Evolutionary conservation across 1,140 invertebrate species (phyloP).

Genomic region (Heterodera schachtii): DNA sequence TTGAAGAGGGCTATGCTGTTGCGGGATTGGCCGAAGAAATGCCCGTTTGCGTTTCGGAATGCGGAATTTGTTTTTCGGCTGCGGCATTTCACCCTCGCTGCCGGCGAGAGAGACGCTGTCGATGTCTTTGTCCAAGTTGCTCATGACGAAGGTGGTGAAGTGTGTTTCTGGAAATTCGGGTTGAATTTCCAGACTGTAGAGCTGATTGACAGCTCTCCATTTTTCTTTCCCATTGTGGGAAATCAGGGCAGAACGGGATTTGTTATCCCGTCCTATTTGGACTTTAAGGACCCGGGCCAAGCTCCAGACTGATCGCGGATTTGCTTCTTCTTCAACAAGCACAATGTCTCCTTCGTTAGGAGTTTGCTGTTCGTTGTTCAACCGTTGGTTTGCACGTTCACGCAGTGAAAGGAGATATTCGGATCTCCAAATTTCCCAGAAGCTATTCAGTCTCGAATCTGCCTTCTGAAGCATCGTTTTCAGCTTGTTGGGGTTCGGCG

Average conservation of each 20-base stretch:
- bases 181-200: background rate
- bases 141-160: background rate
- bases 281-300: background rate
- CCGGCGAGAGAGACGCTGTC: background rate
- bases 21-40: background rate
- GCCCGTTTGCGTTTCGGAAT: background rate
- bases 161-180: background rate
- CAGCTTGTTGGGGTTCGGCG: background rate
- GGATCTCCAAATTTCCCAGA: slow-evolving; percentile 1
- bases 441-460: background rate
- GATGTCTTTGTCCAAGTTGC: no score
- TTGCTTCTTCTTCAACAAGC: background rate
- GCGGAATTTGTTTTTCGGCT: background rate
- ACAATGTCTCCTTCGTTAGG: background rate
- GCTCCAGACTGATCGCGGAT: background rate
- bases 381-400: background rate
- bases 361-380: background rate
- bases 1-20: no score
- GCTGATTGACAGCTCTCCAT: background rate
- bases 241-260: background rate
- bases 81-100: background rate
- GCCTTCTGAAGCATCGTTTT: background rate
- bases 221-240: background rate
- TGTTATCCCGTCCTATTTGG: background rate
- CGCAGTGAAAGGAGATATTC: background rate